These are phyloP conservation scores for Unio pictorum DNA, from an alignment of 2,888 invertebrate genomes.

Conservation along the genomic window DNA sequence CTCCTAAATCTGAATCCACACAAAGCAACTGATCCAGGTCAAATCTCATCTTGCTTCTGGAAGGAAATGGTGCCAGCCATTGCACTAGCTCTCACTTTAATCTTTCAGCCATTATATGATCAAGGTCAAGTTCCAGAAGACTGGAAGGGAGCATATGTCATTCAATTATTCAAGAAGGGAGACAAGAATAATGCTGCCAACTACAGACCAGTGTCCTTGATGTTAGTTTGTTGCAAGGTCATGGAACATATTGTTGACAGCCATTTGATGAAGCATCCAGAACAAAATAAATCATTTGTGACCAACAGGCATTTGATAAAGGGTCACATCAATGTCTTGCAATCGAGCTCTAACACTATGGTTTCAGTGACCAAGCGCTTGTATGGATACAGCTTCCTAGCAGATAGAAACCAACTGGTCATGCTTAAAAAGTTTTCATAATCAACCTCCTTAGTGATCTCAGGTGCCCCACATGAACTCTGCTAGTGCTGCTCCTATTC, in stretches of 20 bases:
- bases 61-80: no score
- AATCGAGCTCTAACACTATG: no score
- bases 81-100: neutral
- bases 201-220: neutral
- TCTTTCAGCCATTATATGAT: neutral
- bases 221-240: neutral
- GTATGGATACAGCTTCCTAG: no score
- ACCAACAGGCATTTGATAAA: neutral
- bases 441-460: no score
- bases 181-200: neutral
- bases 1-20: constrained; percentile 1
- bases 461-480: no score
- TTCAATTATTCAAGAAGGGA: constrained; percentile 2
- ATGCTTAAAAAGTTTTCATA: no score
- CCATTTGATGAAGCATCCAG: constrained; percentile 2
- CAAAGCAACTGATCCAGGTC: neutral
- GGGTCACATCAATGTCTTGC: no score
- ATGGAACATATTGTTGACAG: constrained; percentile 2
- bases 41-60: neutral
- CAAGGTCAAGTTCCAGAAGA: neutral
- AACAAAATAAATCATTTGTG: neutral
- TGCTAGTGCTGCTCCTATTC: no score
- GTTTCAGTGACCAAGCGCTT: no score
- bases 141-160: neutral
- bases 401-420: no score